phyloP scores from a whole-genome alignment of 2,113 vertebrate species.

The Gasterosteus aculeatus region DNA sequence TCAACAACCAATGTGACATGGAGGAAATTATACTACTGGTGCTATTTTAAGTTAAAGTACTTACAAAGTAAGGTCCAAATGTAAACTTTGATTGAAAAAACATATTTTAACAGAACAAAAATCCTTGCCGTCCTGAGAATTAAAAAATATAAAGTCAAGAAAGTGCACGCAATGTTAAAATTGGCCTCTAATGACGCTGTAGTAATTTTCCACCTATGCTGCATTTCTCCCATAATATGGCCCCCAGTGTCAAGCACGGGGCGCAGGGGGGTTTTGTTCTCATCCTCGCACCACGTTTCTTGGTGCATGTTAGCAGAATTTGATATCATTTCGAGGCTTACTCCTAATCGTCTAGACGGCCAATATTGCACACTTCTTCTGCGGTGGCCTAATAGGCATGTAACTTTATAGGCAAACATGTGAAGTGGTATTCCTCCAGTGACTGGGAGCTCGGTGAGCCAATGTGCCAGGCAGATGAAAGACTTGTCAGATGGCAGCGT shows the following conservation, averaged over 20 bases:
- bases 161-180: conserved; percentile 51
- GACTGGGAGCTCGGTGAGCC: conserved; percentile 59
- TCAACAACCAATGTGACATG: too few species aligned
- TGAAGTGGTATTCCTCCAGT: conserved; percentile 76
- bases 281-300: conserved; percentile 64
- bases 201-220: conserved; percentile 68
- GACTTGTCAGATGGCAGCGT: conserved; percentile 74
- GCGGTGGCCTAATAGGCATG: conserved; percentile 76
- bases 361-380: conserved; percentile 77
- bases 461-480: conserved; percentile 77
- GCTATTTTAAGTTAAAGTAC: too few species aligned
- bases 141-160: conserved; percentile 11
- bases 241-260: conserved; percentile 35
- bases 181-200: conserved; percentile 21
- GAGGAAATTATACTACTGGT: too few species aligned
- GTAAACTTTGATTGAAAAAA: not conserved
- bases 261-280: conserved; percentile 59
- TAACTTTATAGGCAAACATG: conserved; percentile 82
- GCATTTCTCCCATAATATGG: conserved; percentile 68
- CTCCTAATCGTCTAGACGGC: conserved; percentile 77
- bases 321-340: conserved; percentile 75
- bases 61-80: too few species aligned
- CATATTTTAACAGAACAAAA: too few species aligned
- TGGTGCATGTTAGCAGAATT: conserved; percentile 68
- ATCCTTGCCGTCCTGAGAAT: not conserved